Percentiles rank a stretch among this genome's conserved stretches.
Evolutionary conservation across 2,113 vertebrate genomes (phyloP).

Genomic region (Eclectus roratus): DNA sequence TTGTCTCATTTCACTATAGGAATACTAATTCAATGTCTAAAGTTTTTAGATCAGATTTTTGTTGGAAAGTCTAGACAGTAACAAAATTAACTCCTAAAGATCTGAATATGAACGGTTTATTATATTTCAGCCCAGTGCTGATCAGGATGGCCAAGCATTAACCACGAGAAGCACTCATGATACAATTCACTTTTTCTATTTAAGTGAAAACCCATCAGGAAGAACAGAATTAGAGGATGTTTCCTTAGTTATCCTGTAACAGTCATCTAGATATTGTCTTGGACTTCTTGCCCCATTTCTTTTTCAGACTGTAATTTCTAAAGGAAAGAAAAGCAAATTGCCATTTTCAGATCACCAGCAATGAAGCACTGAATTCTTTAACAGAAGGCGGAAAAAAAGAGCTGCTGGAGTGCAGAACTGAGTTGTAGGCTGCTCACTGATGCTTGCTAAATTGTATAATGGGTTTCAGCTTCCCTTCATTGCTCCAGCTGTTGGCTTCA

Average conservation of each 20-base stretch:
- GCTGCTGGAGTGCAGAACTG: not conserved
- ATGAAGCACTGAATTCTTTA: not conserved
- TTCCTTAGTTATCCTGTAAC: not conserved
- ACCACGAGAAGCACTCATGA: not conserved
- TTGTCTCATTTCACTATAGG: not conserved
- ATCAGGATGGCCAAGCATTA: not conserved
- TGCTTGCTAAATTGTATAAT: constrained; percentile 18
- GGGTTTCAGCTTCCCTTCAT: not conserved
- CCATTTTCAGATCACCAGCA: not conserved
- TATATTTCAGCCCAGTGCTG: not conserved
- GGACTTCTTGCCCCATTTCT: constrained; percentile 5
- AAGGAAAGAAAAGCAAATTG: not conserved
- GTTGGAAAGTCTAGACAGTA: not conserved
- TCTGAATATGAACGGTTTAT: not conserved
- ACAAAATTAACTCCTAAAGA: not conserved
- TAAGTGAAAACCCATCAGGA: not conserved
- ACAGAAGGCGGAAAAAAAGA: not conserved
- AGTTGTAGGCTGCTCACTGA: constrained; percentile 4
- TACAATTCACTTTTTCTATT: not conserved
- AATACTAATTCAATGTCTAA: not conserved
- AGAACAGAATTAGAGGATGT: not conserved
- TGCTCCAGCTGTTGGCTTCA: constrained; percentile 27
- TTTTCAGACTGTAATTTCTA: not conserved
- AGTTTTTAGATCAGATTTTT: not conserved
- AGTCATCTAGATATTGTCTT: not conserved